phyloP scores from a whole-genome alignment of 1,140 invertebrate genomes.

The Muscidifurax raptorellus region DNA sequence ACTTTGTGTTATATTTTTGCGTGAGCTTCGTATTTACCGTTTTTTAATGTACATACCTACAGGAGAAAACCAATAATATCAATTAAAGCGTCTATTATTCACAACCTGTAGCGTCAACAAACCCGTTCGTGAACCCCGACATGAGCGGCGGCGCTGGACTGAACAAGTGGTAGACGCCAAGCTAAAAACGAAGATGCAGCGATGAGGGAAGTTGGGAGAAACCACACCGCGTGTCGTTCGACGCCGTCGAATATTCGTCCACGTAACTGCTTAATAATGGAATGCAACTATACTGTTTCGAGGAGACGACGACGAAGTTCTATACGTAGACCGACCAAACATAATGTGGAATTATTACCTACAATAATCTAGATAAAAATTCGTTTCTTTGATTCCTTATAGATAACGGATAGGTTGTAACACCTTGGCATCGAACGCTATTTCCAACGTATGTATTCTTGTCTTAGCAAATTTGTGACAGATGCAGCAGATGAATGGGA shows the following conservation, averaged over 20 bases:
- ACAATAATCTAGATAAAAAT: not conserved
- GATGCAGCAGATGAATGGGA: not conserved
- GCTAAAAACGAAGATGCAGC: slow-evolving; percentile 41
- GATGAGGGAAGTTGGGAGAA: slow-evolving; percentile 20
- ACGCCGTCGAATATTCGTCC: slow-evolving; percentile 22
- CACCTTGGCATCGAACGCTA: not conserved
- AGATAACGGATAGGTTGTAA: slow-evolving; percentile 9
- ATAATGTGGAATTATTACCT: slow-evolving; percentile 14
- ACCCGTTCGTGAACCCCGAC: slow-evolving; percentile 68
- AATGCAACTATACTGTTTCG: not conserved
- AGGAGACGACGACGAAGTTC: slow-evolving; percentile 11
- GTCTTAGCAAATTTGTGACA: not conserved
- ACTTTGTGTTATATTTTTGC: not conserved
- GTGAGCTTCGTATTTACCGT: not conserved
- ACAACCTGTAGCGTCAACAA: slow-evolving; percentile 65
- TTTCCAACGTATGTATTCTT: not conserved
- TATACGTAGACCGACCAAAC: slow-evolving; percentile 24
- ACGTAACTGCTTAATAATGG: slow-evolving; percentile 11
- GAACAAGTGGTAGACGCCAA: slow-evolving; percentile 68
- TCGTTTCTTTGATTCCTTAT: not conserved
- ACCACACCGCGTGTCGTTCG: slow-evolving; percentile 3
- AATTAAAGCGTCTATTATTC: slow-evolving; percentile 50
- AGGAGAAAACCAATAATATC: not conserved
- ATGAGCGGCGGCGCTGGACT: slow-evolving; percentile 56
- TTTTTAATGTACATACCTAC: not conserved